Base-by-base conservation (phyloP, 2,888 invertebrate genomes). In the Chesias legatella region DNA sequence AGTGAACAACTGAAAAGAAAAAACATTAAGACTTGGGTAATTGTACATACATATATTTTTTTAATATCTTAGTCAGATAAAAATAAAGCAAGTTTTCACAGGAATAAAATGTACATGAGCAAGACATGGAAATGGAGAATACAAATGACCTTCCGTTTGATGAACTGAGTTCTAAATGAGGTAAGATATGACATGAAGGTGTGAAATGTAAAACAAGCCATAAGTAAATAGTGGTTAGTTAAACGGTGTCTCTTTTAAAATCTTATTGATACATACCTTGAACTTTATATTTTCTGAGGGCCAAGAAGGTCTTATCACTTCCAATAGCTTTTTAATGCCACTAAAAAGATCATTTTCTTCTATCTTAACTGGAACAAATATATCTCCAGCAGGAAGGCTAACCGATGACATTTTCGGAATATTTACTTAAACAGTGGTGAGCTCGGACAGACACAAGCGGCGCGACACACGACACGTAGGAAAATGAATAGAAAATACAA, bases 271-370 rank as follows among this genome's bases (percentile, higher is more conserved):
- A 30, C 41, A 54, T 86, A 95, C 95, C 92, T 94, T 95, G 72
- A 92, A 92, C 61, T 90, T 86, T 44, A 95, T 88, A 60, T 90
- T 81, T 51, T 90, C 86, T 45, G 82, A 60, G 38, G 89, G 75
- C 96, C 96, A 96, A 26, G 86, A 60, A 9, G 95, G 94, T 67
- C 94, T 90, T 54, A 96, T 90, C 31, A 79, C 80, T 74, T 90
- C 82, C 43, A 96, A 82, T 60, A 96, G 83, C 68, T 91, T 80
- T 54, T 88, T 77, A 36, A 94, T 93, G 56, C 94, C 95, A 26
- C 82, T 79, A 54, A 91, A 88, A 32, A 94, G 85, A 70, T 92
- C 86, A 65, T 91, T 85, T 72, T 94, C 94, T 57, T 92, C 88
- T 56, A 94, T 89, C 57, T 86, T 89, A 46, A 93, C 67, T 34